A percentile compares a stretch with the other conserved stretches of the same genome.
These are phyloP conservation scores for Phenganax marumi DNA, from an alignment of 92 coral and sea anemone species.

Conservation along the genomic window DNA sequence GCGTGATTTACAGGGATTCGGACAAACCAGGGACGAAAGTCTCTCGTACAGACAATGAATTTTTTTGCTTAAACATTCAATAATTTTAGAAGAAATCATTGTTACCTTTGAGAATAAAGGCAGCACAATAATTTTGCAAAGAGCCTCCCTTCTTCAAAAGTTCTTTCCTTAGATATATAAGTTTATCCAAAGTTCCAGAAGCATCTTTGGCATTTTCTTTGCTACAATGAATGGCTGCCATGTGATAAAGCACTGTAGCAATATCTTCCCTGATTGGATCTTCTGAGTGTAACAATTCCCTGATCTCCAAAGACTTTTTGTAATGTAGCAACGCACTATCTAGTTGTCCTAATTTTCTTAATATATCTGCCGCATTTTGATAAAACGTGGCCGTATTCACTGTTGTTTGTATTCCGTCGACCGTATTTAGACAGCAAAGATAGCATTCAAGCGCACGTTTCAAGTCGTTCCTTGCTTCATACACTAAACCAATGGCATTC, in stretches of 20 bases:
- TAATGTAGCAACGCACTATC: conserved; percentile 6
- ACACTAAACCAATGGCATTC: conserved; percentile 15
- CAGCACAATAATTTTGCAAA: conserved; percentile 33
- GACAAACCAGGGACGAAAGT: too few relatives aligned
- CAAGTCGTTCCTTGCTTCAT: neutral
- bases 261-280: too few relatives aligned
- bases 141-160: conserved; percentile 13
- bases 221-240: neutral
- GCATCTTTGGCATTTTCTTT: neutral
- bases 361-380: conserved; percentile 12
- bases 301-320: too few relatives aligned
- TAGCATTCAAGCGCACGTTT: too few relatives aligned
- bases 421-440: too few relatives aligned
- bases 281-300: too few relatives aligned
- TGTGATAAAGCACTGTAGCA: conserved; percentile 17
- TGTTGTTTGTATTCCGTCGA: neutral
- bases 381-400: conserved; percentile 6
- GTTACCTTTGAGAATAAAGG: conserved; percentile 15
- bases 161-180: neutral
- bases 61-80: too few relatives aligned
- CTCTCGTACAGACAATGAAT: too few relatives aligned
- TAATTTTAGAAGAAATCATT: neutral
- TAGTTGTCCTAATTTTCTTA: neutral
- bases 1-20: too few relatives aligned
- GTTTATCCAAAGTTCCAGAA: conserved; percentile 4